Conservation (phyloP, 1,140 invertebrate species). For the Aphelenchoides fujianensis region DNA sequence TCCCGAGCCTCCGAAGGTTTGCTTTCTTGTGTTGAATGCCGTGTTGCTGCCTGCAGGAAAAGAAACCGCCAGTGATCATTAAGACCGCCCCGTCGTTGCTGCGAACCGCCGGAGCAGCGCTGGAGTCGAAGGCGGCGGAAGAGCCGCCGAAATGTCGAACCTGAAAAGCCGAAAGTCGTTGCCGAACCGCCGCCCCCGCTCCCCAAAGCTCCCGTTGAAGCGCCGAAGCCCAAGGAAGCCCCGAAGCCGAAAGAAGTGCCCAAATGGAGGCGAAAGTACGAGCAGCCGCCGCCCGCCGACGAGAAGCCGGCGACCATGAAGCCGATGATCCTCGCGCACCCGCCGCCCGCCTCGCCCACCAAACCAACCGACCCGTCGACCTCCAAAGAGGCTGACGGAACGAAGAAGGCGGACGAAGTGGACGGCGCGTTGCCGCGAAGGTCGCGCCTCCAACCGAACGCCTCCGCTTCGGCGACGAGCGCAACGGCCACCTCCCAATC, state of each 20-base stretch:
- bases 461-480: neutral
- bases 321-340: slow-evolving; percentile 17
- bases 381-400: neutral
- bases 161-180: no score
- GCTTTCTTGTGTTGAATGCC: neutral
- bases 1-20: slow-evolving; percentile 8
- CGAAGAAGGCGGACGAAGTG: no score
- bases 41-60: neutral
- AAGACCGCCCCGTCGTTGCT: slow-evolving; percentile 3
- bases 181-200: neutral
- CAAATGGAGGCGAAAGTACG: neutral
- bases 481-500: slow-evolving; percentile 13
- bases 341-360: neutral
- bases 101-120: slow-evolving; percentile 10
- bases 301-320: neutral
- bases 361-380: neutral
- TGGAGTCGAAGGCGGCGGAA: no score
- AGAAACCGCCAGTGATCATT: slow-evolving; percentile 4
- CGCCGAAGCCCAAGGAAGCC: neutral
- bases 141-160: neutral
- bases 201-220: neutral
- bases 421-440: neutral
- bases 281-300: neutral
- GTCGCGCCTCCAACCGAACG: neutral
- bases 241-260: neutral